Evolutionary conservation across 2,113 vertebrate genomes (phyloP), one percentile per base, ranked within the genome.

Genomic region (Grantiella picta): DNA sequence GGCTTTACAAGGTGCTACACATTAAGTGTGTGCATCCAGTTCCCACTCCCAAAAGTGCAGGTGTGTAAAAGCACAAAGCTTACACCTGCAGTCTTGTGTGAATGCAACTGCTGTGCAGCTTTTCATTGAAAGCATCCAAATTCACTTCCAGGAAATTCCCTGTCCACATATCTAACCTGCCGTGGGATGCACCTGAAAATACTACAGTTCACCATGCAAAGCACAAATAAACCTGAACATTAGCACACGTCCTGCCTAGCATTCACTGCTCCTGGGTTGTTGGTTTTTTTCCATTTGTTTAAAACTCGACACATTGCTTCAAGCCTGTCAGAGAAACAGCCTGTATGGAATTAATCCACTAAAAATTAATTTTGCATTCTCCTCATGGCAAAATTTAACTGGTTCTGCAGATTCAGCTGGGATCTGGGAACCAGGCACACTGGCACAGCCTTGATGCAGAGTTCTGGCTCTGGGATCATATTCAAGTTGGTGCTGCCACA

Each of bases 371-470:
- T 76, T 53, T 78, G 64, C 52, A 68, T 90, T 88, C 59, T 77
- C 85, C 85, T 90, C 88, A 49, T 10, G 75, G 93, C 81, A 69
- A 83, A 92, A 89, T 70, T 42, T 77, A 90, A 94, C 59, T 2
- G 2, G 54, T 73, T 66, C 47, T 80, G 42, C 66, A 81, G 83
- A 89, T 78, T 61, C 80, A 77, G 45, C 70, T 29, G 45, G 65
- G 86, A 76, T 85, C 82, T 80, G 71, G 42, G 82, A 94, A 79
- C 50, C 59, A 69, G 88, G 79, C 66, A 60, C 3, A 52, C 25
- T 79, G 90, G 90, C 83, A 78, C 35, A 47, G 78, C 71, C 70
- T 36, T 3, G 35, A 57, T 35, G 54, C 72, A 57, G 38, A 64
- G 68, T 23, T 63, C 64, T 59, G 71, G 79, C 82, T 89, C 73